Conservation (phyloP, 2,113 vertebrate species). For the Meleagris gallopavo region DNA sequence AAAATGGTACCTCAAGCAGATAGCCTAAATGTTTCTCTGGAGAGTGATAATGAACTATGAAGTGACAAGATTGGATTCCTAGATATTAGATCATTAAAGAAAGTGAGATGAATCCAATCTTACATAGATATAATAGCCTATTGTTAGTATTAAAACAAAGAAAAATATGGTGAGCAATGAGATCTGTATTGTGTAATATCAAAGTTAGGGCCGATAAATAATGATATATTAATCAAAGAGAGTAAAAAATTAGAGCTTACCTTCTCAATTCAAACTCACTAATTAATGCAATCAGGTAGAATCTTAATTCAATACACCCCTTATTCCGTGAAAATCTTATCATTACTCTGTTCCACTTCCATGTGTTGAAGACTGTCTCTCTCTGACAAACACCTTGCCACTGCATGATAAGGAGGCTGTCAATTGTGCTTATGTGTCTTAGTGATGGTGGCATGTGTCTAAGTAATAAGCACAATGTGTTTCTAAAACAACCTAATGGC, state of each 20-base stretch:
- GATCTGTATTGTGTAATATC: background rate
- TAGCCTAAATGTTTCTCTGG: slow-evolving; percentile 21
- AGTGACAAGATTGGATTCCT: background rate
- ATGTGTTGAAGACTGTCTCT: background rate
- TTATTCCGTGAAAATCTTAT: background rate
- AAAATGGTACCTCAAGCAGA: slow-evolving; percentile 2
- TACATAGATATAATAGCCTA: background rate
- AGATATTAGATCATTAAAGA: slow-evolving; percentile 32
- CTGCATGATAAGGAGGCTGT: background rate
- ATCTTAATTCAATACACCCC: background rate
- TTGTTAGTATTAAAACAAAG: slow-evolving; percentile 3
- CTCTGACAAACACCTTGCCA: background rate
- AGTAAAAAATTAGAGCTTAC: background rate
- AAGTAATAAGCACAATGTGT: background rate
- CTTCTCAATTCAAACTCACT: background rate
- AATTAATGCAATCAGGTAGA: background rate
- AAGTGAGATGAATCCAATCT: background rate
- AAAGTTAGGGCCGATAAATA: background rate
- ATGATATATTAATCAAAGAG: background rate
- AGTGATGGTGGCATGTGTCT: background rate
- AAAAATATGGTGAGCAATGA: background rate
- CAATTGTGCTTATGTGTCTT: background rate
- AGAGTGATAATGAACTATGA: slow-evolving; percentile 33
- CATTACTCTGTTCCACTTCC: background rate
- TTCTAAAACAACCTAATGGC: slow-evolving; percentile 2